Evolutionary conservation across 2,797 vertebrate genomes (phyloP), one percentile per base, ranked within the genome.

Genomic region (Dallia pectoralis): DNA sequence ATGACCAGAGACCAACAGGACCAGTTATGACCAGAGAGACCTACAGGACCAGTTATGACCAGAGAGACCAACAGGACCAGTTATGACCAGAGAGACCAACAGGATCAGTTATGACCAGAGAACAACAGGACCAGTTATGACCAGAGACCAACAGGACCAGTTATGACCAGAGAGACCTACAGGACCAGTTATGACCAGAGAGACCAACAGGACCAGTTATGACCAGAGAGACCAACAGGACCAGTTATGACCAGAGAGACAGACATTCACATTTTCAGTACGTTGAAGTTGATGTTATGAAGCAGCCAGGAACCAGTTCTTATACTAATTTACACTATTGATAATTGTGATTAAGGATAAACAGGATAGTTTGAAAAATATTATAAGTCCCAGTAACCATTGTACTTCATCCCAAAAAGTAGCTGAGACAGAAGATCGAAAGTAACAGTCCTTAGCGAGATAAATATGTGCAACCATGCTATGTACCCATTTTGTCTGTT

Each of bases 401-500:
- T 79, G 53, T 22, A 29, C 74, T 61, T 36, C 73, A 71, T 81
- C 73, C 77, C 51, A 22, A 56, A 56, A 80, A 76, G 61, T 72
- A 53, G 76, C 66, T 59, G n/a, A 44, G 53, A 22, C 22, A n/a
- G 74, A 22, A 27, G 76, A 78, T 36, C 72, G 70, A 80, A 83
- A 84, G 7, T 56, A 25, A 59, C 53, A 25, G 22, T 59, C 53
- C 22, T 59, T 29, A 77, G 77, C 36, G 72, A 86, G 82, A 76
- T 74, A 61, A 84, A 79, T 48, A 51, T 71, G 27, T 48, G 16
- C 15, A 25, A 71, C 74, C 48, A 40, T 11, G 36, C 53, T 78
- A 87, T 90, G 88, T 81, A 84, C 91, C 85, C 71, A 81, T 70
- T 85, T 81, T 79, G 72, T 63, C 63, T 73, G 53, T 74, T 70